phyloP scores from a whole-genome alignment of 2,888 invertebrate genomes.

The Geotrupes spiniger region DNA sequence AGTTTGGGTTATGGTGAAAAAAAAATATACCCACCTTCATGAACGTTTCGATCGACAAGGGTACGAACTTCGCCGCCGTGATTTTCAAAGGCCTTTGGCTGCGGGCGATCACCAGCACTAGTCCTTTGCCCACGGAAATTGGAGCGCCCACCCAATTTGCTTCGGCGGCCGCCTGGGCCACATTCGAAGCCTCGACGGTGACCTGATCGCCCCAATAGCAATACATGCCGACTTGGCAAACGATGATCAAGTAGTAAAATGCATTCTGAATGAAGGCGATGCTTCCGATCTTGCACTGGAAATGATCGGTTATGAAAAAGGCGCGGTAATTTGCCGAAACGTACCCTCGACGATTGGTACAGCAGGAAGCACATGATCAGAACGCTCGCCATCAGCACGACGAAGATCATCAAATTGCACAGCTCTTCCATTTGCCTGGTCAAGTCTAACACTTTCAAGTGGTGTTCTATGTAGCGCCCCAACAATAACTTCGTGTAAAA shows the following conservation, averaged over 20 bases:
- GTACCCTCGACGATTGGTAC: conserved; percentile 22
- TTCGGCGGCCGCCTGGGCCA: conserved; percentile 26
- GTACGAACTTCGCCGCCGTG: conserved; percentile 31
- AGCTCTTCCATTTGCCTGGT: conserved; percentile 25
- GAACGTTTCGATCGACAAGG: conserved; percentile 26
- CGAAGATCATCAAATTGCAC: conserved; percentile 23
- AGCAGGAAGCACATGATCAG: conserved; percentile 22
- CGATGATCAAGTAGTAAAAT: conserved; percentile 27
- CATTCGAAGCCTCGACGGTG: conserved; percentile 24
- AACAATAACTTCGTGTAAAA: conserved; percentile 12
- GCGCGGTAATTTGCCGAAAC: not conserved
- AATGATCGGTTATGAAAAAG: conserved; percentile 9
- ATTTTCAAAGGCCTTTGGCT: conserved; percentile 28
- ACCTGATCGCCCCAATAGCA: conserved; percentile 34
- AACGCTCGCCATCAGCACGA: conserved; percentile 19
- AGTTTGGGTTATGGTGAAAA: too few relatives aligned
- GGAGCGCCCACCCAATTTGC: conserved; percentile 24
- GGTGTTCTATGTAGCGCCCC: conserved; percentile 26
- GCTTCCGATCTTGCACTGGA: conserved; percentile 24
- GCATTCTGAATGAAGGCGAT: conserved; percentile 25
- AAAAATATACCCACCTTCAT: conserved; percentile 19
- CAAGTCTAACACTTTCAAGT: conserved; percentile 23
- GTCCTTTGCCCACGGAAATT: conserved; percentile 20
- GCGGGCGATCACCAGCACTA: conserved; percentile 27
- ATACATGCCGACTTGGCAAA: conserved; percentile 29